Evolutionary conservation across 2,888 invertebrate genomes (phyloP).

Genomic region (Saturnia japonica): DNA sequence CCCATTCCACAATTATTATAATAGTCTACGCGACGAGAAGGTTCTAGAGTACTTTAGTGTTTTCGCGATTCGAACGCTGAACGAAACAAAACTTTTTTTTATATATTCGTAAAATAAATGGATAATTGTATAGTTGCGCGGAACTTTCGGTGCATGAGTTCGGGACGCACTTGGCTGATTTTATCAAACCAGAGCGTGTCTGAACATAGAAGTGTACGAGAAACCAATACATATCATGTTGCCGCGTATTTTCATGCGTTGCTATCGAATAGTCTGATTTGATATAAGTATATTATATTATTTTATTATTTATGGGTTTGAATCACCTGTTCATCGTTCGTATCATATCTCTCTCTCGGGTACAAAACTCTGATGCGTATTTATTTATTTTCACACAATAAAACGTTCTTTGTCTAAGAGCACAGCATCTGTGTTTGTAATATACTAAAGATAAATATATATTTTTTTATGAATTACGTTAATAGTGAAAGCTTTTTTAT

Average conservation of each 20-base stretch:
- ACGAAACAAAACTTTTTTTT: too few species aligned
- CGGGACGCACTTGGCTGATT: not conserved
- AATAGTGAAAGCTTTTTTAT: not conserved
- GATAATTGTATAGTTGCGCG: not conserved
- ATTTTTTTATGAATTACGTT: not conserved
- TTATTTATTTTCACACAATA: slow-evolving; percentile 1
- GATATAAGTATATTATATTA: not conserved
- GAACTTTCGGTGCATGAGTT: not conserved
- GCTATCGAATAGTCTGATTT: too few species aligned
- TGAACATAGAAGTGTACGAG: not conserved
- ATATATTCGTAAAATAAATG: not conserved
- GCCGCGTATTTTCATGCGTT: too few species aligned
- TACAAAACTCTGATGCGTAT: not conserved
- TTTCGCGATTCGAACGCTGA: too few species aligned
- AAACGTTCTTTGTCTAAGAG: not conserved
- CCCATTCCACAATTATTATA: too few species aligned
- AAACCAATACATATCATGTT: too few species aligned
- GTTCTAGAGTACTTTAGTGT: too few species aligned
- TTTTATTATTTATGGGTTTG: not conserved
- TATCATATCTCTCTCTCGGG: not conserved
- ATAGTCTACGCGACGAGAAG: too few species aligned
- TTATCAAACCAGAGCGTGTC: not conserved
- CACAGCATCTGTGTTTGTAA: not conserved
- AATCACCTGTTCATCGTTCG: not conserved
- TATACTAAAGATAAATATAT: too few species aligned